Evolutionary conservation across 2,888 invertebrate species (phyloP), one percentile per base, ranked within the genome.

Genomic region (Drosophila subquinaria): DNA sequence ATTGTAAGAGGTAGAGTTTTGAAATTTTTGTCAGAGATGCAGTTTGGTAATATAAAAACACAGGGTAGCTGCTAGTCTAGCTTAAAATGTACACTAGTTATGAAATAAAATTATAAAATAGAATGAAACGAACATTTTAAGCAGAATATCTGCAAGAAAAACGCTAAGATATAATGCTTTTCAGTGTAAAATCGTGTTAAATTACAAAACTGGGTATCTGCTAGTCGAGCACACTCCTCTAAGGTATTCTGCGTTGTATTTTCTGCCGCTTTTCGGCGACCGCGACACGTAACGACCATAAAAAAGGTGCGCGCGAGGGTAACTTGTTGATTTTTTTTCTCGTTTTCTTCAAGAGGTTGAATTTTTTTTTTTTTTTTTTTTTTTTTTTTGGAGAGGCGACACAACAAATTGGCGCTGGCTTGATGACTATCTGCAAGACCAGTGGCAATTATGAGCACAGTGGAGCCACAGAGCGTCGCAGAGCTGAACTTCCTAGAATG

Each of bases 241-340:
- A 5, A 38, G 42, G 2, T 4, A 11, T 10, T 23, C 13, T 48
- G 38, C 35, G 27, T 67, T 70, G 50, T 60, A 40, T 52, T 63
- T 62, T 52, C 52, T 66, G 70, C 42, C 36, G 64, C 60, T 73
- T 88, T 84, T 84, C 88, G 88, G 85, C 80, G 87, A 73, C 82
- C 88, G 81, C 76, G 85, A 83, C 81, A 91, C 91, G 91, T 91
- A 90, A 73, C 76, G 65, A 79, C 88, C 84, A 91, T 91, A 91
- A 91, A 90, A 91, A 91, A 91, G 91, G 91, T 91, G 91, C 91
- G 85, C 91, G 81, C 75, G 82, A 78, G 87, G 72, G 78, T 76
- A 83, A 87, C 88, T 76, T 67, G 73, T 69, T 71, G 73, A n/a
- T 63, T 85, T 56, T 85, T 56, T 60, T 51, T n/a, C n/a, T 3